Base-by-base conservation (phyloP, 2,797 vertebrate genomes). In the Phrynocephalus forsythii region DNA sequence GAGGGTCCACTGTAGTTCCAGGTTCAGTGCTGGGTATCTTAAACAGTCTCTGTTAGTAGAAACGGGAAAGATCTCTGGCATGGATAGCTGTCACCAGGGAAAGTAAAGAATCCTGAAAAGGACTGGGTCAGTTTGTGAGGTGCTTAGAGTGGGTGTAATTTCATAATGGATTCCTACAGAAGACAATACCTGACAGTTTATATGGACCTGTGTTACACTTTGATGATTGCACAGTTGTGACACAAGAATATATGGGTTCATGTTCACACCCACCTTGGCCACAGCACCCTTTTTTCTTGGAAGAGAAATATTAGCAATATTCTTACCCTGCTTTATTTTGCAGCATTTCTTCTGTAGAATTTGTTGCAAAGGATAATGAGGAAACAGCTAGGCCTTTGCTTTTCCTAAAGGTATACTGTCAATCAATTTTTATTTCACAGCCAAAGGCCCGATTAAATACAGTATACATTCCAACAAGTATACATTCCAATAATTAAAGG, bases 331-430 rank as follows among this genome's bases (percentile, higher is more conserved):
- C 77, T 79, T 82, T 33, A 72, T 85, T 88, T 81, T 0, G 0
- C 26, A 87, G 82, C 3, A 67, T 0, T 0, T 84, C 63, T 50
- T 91, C 67, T 82, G 69, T 28, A 44, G n/a, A 67, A 79, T 68
- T 76, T 77, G 60, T 85, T 85, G 22, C 28, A 44, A 84, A 91
- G 91, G 87, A 90, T 91, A 92, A 91, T 89, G 80, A 94, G 86
- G 30, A 89, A 38, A 30, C 86, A 79, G 38, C 86, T 67, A 75
- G 76, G 79, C 69, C 50, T 89, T 89, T 91, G 75, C 79, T 82
- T 68, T 1, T 38, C 56, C 2, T 88, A 66, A 75, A 79, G 0
- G 0, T 80, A 67, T 90, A 66, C 52, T 86, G 82, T 44, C 38
- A 44, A 44, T 44, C 38, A 44, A 44, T 44, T 44, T 44, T 44